Evolutionary conservation across 30 jellyfish, hydroid and myxozoan genomes (phyloP).

Genomic region (Calvadosia cruxmelitensis): DNA sequence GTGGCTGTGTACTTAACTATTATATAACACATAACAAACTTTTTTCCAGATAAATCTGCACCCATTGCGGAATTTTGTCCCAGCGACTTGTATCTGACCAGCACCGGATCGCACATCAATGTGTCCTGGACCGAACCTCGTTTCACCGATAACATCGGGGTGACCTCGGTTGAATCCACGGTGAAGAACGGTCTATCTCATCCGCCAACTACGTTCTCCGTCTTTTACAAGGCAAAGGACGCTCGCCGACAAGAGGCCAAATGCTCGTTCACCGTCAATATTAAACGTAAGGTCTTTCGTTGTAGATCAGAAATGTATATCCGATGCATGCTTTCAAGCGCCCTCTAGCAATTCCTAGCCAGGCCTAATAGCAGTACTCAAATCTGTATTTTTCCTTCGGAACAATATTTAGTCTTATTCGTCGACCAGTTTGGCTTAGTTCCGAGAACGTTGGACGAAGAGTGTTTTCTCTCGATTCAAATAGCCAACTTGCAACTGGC

Average conservation of each 20-base stretch:
- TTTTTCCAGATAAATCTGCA: background rate
- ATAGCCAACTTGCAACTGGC: too few species aligned
- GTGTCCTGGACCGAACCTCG: background rate
- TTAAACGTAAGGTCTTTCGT: background rate
- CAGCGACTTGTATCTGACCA: background rate
- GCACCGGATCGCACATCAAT: background rate
- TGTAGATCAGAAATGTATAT: background rate
- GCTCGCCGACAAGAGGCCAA: background rate
- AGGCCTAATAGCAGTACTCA: too few species aligned
- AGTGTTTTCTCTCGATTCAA: too few species aligned
- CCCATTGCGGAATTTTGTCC: background rate
- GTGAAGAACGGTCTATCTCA: background rate
- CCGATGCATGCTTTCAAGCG: background rate
- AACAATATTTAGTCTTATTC: too few species aligned
- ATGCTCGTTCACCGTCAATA: background rate
- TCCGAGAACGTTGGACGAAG: too few species aligned
- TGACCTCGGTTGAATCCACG: background rate
- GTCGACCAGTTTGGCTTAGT: too few species aligned
- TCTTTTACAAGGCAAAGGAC: background rate
- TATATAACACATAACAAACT: too few species aligned
- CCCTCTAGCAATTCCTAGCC: too few species aligned
- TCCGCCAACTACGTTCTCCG: background rate
- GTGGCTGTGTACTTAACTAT: too few species aligned
- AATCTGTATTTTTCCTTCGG: too few species aligned
- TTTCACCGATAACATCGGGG: background rate